Evolutionary conservation across 2,113 vertebrate species (phyloP).

Genomic region (Holacanthus passer): DNA sequence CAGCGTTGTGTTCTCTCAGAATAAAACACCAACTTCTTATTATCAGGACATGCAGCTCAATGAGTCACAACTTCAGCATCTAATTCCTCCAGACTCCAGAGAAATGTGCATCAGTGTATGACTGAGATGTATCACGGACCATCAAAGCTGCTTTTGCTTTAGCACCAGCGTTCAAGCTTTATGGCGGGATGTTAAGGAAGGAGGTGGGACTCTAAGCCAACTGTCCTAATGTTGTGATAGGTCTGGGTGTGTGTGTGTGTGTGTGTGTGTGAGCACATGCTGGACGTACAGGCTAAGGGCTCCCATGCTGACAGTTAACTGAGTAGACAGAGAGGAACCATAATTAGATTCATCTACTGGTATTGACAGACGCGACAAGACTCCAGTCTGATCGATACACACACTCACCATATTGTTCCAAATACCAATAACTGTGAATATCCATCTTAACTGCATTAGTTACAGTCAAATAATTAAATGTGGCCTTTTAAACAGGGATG

Average conservation of each 20-base stretch:
- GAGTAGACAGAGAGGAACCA: constrained; percentile 72
- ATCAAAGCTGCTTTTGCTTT: constrained; percentile 28
- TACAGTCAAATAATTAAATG: constrained; percentile 79
- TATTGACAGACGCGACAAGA: constrained; percentile 78
- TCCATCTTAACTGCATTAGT: constrained; percentile 74
- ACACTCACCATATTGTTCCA: constrained; percentile 78
- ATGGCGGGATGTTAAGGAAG: constrained; percentile 54
- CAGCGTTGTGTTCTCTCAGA: neutral
- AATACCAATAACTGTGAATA: constrained; percentile 78
- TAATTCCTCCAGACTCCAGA: neutral
- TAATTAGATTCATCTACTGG: constrained; percentile 83
- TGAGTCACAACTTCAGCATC: neutral
- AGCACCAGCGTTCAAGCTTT: constrained; percentile 44
- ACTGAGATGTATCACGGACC: neutral
- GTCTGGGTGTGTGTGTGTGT: constrained; percentile 26
- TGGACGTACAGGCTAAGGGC: constrained; percentile 66
- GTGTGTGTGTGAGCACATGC: constrained; percentile 31
- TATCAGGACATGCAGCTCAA: neutral
- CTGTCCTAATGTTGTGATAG: constrained; percentile 68
- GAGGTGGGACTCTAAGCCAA: constrained; percentile 76
- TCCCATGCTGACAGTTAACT: constrained; percentile 82
- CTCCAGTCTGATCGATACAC: constrained; percentile 74
- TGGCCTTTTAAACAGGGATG: constrained; percentile 48
- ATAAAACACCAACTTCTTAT: neutral
- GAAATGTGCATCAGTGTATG: neutral